Evolutionary conservation across 1,140 invertebrate species (phyloP), one percentile per base, ranked within the genome.

Genomic region (Antheraea mylitta): DNA sequence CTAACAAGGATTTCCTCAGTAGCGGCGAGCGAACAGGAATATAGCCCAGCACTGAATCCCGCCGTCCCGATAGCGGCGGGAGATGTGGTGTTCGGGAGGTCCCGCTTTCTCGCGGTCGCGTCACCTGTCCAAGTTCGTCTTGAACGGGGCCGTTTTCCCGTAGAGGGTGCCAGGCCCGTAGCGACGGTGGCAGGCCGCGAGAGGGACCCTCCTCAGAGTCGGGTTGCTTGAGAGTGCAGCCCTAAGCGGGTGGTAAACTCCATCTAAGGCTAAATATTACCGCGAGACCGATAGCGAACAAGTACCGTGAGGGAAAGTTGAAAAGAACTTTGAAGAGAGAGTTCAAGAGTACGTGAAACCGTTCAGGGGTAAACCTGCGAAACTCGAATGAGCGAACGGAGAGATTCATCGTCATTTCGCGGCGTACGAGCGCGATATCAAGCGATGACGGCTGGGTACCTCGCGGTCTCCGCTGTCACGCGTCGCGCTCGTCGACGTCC

Each of bases 261-360:
- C 95, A 95, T 95, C 95, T 95, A 97, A 96, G 94, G 95, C 95
- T 96, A 96, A 97, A 96, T 96, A 96, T 93, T 74, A 90, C 93
- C 94, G 93, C 93, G 95, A 96, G 95, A 96, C 96, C 95, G 95
- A 97, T 96, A 97, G 96, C 94, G 93, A 95, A 97, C 95, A 96
- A 97, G 96, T 97, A 97, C 96, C 95, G 96, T 96, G 95, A 97
- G 95, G 96, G 95, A 97, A 97, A 96, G 95, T 95, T 96, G 96
- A 95, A 96, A 96, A 96, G 95, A 94, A 96, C 95, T 96, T 96
- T 96, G 96, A 96, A 96, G 94, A 96, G 95, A 96, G 96, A 96
- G 96, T 96, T 96, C 90, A 97, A 96, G 90, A 96, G 95, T 95
- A 95, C 95, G 95, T 96, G 95, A 96, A 96, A 96, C 94, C 94